Conservation (phyloP, 2,113 vertebrate species). For the Bolborhynchus lineola region DNA sequence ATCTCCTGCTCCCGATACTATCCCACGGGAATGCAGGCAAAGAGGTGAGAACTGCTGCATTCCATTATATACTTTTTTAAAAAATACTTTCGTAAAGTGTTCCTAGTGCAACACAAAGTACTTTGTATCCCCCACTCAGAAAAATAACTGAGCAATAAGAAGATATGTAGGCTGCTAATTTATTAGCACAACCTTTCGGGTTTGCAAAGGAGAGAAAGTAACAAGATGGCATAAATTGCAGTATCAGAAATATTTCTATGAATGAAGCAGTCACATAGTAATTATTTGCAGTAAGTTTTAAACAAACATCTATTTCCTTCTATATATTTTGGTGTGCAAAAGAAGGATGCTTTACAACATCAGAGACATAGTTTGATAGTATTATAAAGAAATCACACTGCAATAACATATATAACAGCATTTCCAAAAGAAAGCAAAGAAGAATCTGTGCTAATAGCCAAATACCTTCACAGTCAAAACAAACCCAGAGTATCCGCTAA, state of each 20-base stretch:
- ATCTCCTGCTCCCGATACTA: conserved; percentile 90
- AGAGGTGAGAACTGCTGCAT: conserved; percentile 77
- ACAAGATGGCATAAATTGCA: background rate
- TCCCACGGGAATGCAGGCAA: conserved; percentile 83
- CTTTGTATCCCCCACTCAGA: rapidly evolving
- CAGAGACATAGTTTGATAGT: background rate
- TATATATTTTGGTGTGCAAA: background rate
- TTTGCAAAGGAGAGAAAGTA: background rate
- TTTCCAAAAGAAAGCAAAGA: background rate
- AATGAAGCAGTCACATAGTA: background rate
- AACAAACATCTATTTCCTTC: background rate
- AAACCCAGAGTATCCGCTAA: background rate
- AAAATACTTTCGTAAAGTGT: background rate
- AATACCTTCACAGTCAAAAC: background rate
- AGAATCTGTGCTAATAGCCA: background rate
- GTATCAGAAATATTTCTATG: background rate
- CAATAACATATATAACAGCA: background rate
- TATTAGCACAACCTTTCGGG: background rate
- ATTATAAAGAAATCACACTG: background rate
- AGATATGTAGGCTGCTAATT: background rate
- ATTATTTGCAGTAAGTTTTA: background rate
- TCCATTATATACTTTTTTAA: rapidly evolving
- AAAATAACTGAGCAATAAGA: background rate
- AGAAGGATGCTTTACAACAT: background rate
- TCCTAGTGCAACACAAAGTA: background rate